Base-by-base conservation (phyloP, 2,797 vertebrate species). In the Emydoidea blandingii region DNA sequence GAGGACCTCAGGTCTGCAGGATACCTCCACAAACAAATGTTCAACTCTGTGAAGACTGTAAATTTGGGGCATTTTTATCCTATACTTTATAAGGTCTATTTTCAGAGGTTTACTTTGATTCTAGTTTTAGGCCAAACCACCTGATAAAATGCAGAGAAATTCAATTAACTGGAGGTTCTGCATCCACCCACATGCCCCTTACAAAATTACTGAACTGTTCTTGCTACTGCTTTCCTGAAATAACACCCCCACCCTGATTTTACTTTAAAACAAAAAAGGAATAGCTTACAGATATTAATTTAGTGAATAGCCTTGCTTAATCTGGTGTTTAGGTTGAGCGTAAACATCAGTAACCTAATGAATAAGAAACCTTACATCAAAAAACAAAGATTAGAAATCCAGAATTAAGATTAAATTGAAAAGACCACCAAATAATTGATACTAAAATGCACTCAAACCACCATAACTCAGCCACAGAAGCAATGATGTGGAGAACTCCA, bases 201-300 rank as follows among this genome's bases (percentile, higher is more conserved):
- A 86, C 94, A 47, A 93, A 96, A 91, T 44, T 65, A 59, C 2
- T 29, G 3, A 1, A 1, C 2, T 83, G 8, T 79, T 92, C 65
- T 74, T 49, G 50, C 29, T 59, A 79, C 16, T 62, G 31, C 59
- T 62, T 62, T 62, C 59, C 59, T 34, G 15, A 62, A 62, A 62
- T 34, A 62, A 16, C 4, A 1, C 8, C 59, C 59, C 59, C 59
- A 1, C n/a, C 88, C 25, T 80, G 49, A 85, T 95, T 6, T 62
- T 91, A 62, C 6, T 86, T 93, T 89, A 88, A 92, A 85, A 91
- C 72, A 41, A 90, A 78, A 68, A 84, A 78, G 90, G 2, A 78
- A 41, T 85, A 84, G 94, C 56, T 29, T 89, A 65, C 5, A 93
- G 25, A 44, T 94, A 83, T 27, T 91, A 92, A 89, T 54, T 12